Conservation (phyloP, 2,797 vertebrate species). For the Varecia variegata region DNA sequence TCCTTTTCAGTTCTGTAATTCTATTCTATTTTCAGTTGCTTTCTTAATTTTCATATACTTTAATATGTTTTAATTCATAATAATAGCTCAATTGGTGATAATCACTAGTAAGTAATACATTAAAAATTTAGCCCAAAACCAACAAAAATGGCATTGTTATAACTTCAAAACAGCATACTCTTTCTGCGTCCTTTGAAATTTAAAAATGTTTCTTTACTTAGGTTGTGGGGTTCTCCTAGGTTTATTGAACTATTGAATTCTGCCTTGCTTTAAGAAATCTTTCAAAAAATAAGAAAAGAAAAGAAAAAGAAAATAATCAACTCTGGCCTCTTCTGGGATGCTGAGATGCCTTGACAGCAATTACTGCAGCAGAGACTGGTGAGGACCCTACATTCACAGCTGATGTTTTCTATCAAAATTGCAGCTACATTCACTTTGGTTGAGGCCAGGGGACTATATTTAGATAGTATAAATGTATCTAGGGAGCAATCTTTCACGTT, state of each 20-base stretch:
- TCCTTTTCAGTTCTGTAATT: neutral
- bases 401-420: slow-evolving; percentile 6
- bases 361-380: neutral
- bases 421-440: neutral
- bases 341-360: neutral
- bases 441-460: slow-evolving; percentile 33
- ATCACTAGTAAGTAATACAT: neutral
- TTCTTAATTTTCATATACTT: neutral
- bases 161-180: neutral
- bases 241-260: neutral
- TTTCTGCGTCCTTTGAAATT: neutral
- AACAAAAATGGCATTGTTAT: neutral
- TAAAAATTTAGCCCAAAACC: neutral
- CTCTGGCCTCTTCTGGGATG: neutral
- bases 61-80: neutral
- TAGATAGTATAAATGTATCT: slow-evolving; percentile 25
- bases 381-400: neutral
- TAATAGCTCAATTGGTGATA: neutral
- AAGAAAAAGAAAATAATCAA: neutral
- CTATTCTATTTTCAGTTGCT: neutral
- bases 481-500: slow-evolving; percentile 29
- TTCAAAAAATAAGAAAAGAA: neutral
- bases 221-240: neutral
- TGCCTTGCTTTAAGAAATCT: neutral
- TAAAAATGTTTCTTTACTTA: neutral